A percentile compares a stretch with the other conserved stretches of the same genome.
Evolutionary conservation across 2,888 invertebrate species (phyloP).

Genomic region (Blomia tropicalis): DNA sequence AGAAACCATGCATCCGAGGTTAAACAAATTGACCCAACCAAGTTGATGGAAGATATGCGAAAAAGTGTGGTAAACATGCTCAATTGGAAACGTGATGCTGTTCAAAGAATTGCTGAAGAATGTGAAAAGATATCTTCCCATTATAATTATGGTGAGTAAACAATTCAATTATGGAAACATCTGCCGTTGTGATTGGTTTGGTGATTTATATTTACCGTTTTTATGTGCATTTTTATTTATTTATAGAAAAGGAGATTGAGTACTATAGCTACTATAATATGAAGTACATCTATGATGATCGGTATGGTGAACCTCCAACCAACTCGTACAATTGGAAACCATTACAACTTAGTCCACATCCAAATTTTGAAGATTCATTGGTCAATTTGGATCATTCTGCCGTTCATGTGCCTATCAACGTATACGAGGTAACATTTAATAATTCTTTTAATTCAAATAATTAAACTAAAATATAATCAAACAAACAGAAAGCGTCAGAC

Average conservation of each 20-base stretch:
- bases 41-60: conserved; percentile 59
- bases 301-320: background rate
- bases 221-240: background rate
- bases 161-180: too few species aligned
- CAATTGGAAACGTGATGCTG: conserved; percentile 72
- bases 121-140: conserved; percentile 53
- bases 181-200: too few species aligned
- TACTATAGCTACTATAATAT: conserved; percentile 13
- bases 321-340: background rate
- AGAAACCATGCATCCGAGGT: conserved; percentile 45
- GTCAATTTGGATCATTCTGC: conserved; percentile 38
- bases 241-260: background rate
- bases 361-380: conserved; percentile 66
- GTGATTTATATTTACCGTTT: background rate
- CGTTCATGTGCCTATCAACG: conserved; percentile 73
- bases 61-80: conserved; percentile 68
- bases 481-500: conserved; percentile 39
- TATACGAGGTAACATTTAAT: conserved; percentile 50
- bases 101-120: conserved; percentile 57
- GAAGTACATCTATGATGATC: conserved; percentile 12
- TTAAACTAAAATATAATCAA: background rate
- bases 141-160: conserved; percentile 40
- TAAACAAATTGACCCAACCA: conserved; percentile 58
- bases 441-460: background rate
- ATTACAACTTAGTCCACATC: conserved; percentile 32